These are phyloP conservation scores for Pseudomyrmex dendroicus DNA, from an alignment of 1,140 invertebrate species.

Conservation along the genomic window DNA sequence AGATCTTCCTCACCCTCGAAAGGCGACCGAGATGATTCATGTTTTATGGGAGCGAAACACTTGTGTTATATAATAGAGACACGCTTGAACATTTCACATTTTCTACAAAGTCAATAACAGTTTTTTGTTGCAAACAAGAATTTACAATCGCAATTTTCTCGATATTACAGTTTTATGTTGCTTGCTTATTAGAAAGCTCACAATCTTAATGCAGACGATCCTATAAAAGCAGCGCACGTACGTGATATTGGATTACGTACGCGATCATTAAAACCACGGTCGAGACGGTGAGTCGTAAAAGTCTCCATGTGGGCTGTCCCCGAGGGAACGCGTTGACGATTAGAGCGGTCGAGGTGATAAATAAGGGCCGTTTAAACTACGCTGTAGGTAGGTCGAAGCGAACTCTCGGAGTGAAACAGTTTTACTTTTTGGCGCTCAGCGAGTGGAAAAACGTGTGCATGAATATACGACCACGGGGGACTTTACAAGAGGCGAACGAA, in stretches of 20 bases:
- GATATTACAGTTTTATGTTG: background rate
- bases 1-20: too few relatives aligned
- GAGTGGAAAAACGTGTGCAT: slow-evolving; percentile 24
- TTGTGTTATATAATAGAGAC: background rate
- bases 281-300: slow-evolving; percentile 1
- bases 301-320: background rate
- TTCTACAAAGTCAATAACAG: background rate
- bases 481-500: background rate
- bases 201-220: background rate
- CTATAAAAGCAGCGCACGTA: background rate
- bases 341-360: slow-evolving; percentile 38
- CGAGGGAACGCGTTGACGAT: slow-evolving; percentile 21
- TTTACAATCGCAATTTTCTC: background rate
- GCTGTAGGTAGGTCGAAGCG: slow-evolving; percentile 16
- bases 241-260: slow-evolving; percentile 1
- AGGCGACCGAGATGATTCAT: too few relatives aligned
- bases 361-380: slow-evolving; percentile 38
- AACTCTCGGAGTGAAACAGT: background rate
- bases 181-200: background rate
- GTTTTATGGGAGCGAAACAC: background rate
- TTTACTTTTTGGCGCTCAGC: slow-evolving; percentile 35
- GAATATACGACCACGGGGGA: slow-evolving; percentile 17
- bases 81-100: background rate
- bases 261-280: slow-evolving; percentile 22
- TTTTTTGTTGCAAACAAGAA: background rate